Evolutionary conservation across 2,113 vertebrate genomes (phyloP), one percentile per base, ranked within the genome.

Genomic region (Pygoscelis adeliae): DNA sequence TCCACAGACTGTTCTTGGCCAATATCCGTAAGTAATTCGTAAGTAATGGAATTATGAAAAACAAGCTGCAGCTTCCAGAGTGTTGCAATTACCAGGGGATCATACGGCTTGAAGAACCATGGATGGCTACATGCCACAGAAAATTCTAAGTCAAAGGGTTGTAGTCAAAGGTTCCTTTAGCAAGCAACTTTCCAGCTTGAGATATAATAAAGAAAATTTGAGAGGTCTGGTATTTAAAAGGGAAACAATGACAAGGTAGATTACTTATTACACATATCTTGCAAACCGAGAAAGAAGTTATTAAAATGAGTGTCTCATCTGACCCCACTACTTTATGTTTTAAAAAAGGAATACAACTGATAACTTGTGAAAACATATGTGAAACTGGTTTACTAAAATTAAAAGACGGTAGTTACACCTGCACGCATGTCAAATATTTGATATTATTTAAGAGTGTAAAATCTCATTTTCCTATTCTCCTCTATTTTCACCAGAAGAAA

Each of bases 41-140:
- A 85, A 92, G 52, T 83, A 82, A 94, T 52, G 62, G 85, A 94
- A 90, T 93, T 95, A 96, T 4, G 1, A 88, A 79, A 83, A 67
- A 50, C 50, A 95, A 86, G 62, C 49, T 59, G 80, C 69, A 81
- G 87, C 26, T 93, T 95, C 89, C 89, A 89, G 63, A 69, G 53
- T 93, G 95, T 92, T 93, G 78, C 79, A 91, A 89, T 90, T 82
- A 84, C 49, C 91, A 82, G 38, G 82, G 76, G 94, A 94, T 90
- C 82, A 25, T 20, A 74, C 1, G 15, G 66, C 74, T 67, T 56
- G 55, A 78, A 61, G 85, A 92, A 67, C 32, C 47, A 55, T 2
- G 66, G 46, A 90, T 56, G 81, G 87, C 53, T 73, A 56, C n/a
- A 34, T 0, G 29, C 67, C 8, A 44, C 53, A 62, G 58, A 72